Conservation (phyloP, 2,888 invertebrate species). For the Protonemura montana region DNA sequence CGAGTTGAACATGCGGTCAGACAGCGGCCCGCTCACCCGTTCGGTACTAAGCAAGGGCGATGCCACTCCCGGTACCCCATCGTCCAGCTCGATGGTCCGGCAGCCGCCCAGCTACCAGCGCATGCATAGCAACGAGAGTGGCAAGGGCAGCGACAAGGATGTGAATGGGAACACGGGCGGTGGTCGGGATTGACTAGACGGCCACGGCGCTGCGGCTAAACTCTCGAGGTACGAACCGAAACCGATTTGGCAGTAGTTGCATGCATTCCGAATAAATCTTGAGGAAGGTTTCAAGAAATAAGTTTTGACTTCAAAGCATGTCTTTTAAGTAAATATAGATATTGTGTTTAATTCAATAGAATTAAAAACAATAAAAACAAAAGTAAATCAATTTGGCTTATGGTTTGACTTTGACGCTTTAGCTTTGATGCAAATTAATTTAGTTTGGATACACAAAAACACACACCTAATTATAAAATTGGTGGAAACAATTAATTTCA, state of each 20-base stretch:
- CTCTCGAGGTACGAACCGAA: constrained; percentile 54
- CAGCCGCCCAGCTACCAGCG: constrained; percentile 81
- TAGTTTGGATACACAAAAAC: too few relatives aligned
- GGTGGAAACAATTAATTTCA: too few relatives aligned
- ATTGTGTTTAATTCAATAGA: too few relatives aligned
- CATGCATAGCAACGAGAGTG: constrained; percentile 86
- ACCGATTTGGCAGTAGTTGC: background rate
- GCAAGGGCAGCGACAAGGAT: constrained; percentile 73
- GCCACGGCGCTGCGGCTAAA: constrained; percentile 64
- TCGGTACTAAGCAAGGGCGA: constrained; percentile 63
- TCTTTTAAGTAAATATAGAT: too few relatives aligned
- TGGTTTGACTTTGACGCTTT: too few relatives aligned
- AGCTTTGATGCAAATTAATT: too few relatives aligned
- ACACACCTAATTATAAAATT: too few relatives aligned
- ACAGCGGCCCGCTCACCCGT: constrained; percentile 56
- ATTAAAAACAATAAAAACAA: too few relatives aligned
- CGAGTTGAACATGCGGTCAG: constrained; percentile 70
- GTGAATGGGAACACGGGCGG: constrained; percentile 63
- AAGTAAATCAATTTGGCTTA: too few relatives aligned
- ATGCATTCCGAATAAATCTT: too few relatives aligned
- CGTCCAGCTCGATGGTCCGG: constrained; percentile 70
- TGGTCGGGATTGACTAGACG: constrained; percentile 82
- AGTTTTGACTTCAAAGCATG: background rate
- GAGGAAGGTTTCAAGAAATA: background rate
- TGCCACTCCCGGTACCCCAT: constrained; percentile 76